Percentiles rank a stretch among this genome's conserved stretches.
These are phyloP conservation scores for Deroplatys truncata DNA, from an alignment of 2,888 invertebrate species.

Conservation along the genomic window DNA sequence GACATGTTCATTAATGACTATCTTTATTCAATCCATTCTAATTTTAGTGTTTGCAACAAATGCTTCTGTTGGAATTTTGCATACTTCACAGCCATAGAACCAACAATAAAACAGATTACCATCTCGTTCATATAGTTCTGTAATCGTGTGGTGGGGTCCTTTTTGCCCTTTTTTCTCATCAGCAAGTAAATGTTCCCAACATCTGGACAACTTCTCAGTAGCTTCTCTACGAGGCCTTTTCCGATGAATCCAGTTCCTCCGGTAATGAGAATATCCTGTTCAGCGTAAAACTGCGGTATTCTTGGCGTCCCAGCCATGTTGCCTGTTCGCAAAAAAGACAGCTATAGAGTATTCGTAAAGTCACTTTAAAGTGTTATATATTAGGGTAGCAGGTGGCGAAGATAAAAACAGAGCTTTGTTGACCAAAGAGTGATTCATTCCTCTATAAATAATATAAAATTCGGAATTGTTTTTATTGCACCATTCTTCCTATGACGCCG, in stretches of 20 bases:
- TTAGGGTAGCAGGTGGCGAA: too few species aligned
- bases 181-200: neutral
- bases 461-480: too few species aligned
- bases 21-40: neutral
- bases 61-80: too few species aligned
- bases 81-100: neutral
- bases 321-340: neutral
- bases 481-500: too few species aligned
- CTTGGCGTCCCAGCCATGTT: neutral
- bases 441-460: too few species aligned
- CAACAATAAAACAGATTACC: neutral
- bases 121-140: neutral
- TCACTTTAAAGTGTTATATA: too few species aligned
- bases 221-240: neutral
- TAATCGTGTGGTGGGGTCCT: neutral
- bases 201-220: neutral
- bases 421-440: too few species aligned
- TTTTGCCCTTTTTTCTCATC: neutral
- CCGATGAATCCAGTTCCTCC: neutral
- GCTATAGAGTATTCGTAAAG: neutral
- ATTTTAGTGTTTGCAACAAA: neutral
- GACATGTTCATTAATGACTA: too few species aligned
- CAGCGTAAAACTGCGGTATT: neutral
- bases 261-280: neutral
- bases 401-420: too few species aligned